Base-by-base conservation (phyloP, 2,888 invertebrate species). In the Amphimallon solstitiale region DNA sequence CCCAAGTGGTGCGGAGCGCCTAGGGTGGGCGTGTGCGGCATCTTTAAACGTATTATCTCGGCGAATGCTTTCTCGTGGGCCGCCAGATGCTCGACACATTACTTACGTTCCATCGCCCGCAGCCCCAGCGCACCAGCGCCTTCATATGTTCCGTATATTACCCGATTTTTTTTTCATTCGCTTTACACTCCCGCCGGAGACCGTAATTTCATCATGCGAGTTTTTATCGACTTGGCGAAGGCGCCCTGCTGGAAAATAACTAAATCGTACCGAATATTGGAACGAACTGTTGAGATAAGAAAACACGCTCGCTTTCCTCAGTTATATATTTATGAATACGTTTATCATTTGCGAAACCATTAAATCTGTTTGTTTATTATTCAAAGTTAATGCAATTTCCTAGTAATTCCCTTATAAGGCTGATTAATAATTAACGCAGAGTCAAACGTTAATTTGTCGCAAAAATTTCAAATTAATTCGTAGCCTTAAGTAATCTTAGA, bases 31-130 rank as follows among this genome's bases (percentile, higher is more conserved):
- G 75, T 73, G 74, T 75, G 76, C 76, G 77, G 77, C 75, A 74
- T 75, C 76, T 71, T 76, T 77, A 77, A 76, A 74, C 75, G 70
- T 71, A 76, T 77, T 77, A 77, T 76, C 75, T 75, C 76, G 75
- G 75, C 76, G 75, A 75, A 72, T 74, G 75, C 73, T 74, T 70
- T 68, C 72, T 65, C 69, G 67, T 72, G 70, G 71, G 73, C 72
- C 56, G 56, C 77, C 78, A 78, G 77, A 77, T 78, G 78, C 77
- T 76, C 70, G 67, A 67, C 71, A 61, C 68, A 77, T 77, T 77
- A 77, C 75, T 77, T 75, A 77, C 78, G 72, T 77, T 73, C 76
- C 77, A 78, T 77, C 77, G 75, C 76, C 43, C 66, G 61, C 52
- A 45, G 56, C 68, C 69, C 69, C 54, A 17, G 29, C 43, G 45